A percentile compares a stretch with the other conserved stretches of the same genome.
phyloP scores from a whole-genome alignment of 2,797 vertebrate genomes.

The Myiothlypis coronata region DNA sequence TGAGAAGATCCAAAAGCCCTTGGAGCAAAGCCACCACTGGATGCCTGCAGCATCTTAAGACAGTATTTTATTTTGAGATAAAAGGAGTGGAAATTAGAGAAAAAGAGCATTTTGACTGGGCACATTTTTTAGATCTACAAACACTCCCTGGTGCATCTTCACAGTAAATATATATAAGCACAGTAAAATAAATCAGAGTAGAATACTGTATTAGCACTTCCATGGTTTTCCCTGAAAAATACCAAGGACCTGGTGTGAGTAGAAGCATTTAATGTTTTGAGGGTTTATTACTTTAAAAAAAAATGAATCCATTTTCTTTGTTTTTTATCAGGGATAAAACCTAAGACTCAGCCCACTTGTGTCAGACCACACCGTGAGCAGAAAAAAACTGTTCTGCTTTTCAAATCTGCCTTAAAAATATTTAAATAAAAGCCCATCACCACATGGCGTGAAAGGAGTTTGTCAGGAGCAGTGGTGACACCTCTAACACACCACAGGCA shows the following conservation, averaged over 20 bases:
- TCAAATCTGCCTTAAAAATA: background rate
- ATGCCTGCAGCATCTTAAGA: background rate
- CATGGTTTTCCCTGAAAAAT: background rate
- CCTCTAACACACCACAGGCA: background rate
- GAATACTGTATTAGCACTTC: background rate
- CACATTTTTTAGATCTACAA: background rate
- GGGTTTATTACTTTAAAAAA: fast-evolving
- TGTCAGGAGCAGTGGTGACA: background rate
- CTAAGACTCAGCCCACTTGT: background rate
- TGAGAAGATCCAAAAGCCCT: background rate
- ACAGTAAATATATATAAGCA: background rate
- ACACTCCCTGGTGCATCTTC: background rate
- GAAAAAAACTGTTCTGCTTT: background rate
- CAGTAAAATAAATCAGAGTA: background rate
- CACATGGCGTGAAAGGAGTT: background rate
- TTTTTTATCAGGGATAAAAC: background rate
- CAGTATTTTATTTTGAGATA: background rate
- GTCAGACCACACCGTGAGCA: fast-evolving
- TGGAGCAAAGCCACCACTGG: background rate
- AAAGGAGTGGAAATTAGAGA: background rate
- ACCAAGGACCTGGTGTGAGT: background rate
- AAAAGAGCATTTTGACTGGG: background rate
- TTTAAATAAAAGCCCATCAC: background rate
- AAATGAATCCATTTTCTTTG: background rate
- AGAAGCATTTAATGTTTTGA: background rate